Evolutionary conservation across 1,140 invertebrate species (phyloP).

Genomic region (Psix sp.): DNA sequence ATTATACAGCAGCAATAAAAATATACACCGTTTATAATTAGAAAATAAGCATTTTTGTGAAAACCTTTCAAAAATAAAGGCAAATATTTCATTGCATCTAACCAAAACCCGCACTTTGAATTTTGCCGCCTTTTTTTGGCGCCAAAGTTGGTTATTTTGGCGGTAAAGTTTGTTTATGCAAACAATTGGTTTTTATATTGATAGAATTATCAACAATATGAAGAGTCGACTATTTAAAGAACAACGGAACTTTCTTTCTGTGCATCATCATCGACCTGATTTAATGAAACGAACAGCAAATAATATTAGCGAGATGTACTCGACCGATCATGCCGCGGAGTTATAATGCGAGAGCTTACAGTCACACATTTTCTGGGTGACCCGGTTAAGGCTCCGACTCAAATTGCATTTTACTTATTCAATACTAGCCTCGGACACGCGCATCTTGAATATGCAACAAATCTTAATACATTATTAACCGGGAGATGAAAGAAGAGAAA

Average conservation of each 20-base stretch:
- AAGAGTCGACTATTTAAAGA: no score
- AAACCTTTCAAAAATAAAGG: no score
- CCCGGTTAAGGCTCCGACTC: conserved; percentile 54
- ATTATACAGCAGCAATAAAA: no score
- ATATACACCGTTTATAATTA: no score
- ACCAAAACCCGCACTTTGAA: no score
- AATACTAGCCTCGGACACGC: conserved; percentile 44
- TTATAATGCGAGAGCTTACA: conserved; percentile 41
- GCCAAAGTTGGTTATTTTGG: no score
- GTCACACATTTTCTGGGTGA: conserved; percentile 58
- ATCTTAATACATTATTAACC: conserved; percentile 49
- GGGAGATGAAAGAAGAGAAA: conserved; percentile 31
- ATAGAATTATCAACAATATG: no score
- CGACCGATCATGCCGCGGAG: conserved; percentile 29
- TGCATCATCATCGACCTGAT: conserved; percentile 45
- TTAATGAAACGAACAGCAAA: conserved; percentile 42
- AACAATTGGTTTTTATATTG: no score
- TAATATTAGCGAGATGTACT: conserved; percentile 41
- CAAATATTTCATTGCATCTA: no score
- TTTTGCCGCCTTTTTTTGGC: no score
- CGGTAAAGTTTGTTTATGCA: no score
- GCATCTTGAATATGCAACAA: conserved; percentile 54
- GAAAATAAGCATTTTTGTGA: no score
- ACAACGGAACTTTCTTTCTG: conserved; percentile 24
- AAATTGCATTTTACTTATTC: conserved; percentile 58